Percentiles rank a stretch among this genome's conserved stretches.
Evolutionary conservation across 2,888 invertebrate species (phyloP).

Genomic region (Hirudinaria manillensis): DNA sequence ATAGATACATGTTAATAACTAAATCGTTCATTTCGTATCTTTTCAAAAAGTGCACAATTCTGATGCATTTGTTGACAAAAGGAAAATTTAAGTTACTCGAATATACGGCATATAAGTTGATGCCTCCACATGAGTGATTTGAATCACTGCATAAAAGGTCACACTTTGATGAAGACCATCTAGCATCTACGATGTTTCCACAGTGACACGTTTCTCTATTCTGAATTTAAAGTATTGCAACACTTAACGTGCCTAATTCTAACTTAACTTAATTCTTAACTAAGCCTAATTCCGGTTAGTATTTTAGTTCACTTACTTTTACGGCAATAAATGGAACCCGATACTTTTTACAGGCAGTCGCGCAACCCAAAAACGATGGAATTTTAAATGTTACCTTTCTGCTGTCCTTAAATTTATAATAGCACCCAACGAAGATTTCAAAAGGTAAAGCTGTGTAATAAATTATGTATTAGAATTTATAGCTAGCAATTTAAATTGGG

Average conservation of each 20-base stretch:
- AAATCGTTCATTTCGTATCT: no score
- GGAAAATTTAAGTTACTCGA: background rate
- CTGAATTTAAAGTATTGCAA: background rate
- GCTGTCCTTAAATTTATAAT: no score
- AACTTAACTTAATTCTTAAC: background rate
- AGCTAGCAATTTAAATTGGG: no score
- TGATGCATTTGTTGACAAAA: no score
- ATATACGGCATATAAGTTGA: background rate
- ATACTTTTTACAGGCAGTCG: background rate
- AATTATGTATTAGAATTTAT: no score
- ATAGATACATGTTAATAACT: no score
- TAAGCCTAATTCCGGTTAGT: no score
- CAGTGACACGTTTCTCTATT: background rate
- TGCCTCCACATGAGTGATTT: background rate
- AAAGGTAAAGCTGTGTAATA: no score
- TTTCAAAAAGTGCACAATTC: no score
- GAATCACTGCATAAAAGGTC: background rate
- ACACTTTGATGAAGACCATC: background rate
- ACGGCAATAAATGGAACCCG: background rate
- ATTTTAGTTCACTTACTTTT: background rate
- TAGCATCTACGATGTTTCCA: background rate
- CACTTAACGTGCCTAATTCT: background rate
- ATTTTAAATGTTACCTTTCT: background rate
- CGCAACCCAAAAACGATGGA: background rate
- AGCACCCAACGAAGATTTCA: no score